Evolutionary conservation across 2,797 vertebrate species (phyloP), one percentile per base, ranked within the genome.

Genomic region (Syngnathus rostellatus): DNA sequence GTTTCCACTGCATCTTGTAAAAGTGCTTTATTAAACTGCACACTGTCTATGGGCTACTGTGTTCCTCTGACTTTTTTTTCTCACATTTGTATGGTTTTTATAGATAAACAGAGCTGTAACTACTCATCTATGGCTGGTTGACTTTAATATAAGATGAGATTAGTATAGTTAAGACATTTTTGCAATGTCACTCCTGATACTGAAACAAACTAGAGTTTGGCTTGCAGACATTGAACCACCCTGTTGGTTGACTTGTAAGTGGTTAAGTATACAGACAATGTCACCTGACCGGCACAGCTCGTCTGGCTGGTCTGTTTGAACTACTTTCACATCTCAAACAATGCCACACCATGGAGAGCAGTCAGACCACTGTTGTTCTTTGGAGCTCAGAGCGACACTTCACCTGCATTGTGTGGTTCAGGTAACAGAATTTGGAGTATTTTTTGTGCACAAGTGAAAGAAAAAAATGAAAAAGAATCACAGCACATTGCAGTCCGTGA

Each of bases 221-320:
- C n/a, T 12, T 19, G 31, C 0, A 4, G 31, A 31, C 43, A 50
- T 12, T 16, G 5, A 46, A 10, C 25, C 16, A 21, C 11, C 41
- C 51, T 14, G 31, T 58, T 48, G 61, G 61, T 62, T 63, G 50
- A 60, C 19, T 60, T 3, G 53, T n/a, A 38, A 50, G 67, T 64
- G 64, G 40, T 0, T 53, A 61, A 64, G 50, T 55, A 77, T 68
- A 81, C 78, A 79, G 55, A 77, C 51, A 80, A 87, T 83, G 86
- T 45, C 17, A 82, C 54, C 72, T 0, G 66, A 86, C 88, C 60
- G 51, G 40, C 55, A 2, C 57, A 63, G 55, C 70, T 63, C 39
- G 79, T 70, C 68, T 3, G 43, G 69, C 82, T 50, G 37, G 31
- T 71, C 41, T 72, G 67, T 82, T 76, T 68, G 66, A 80, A 70